These are phyloP conservation scores for Pomacea maculata DNA, from an alignment of 1,140 invertebrate genomes.

Conservation along the genomic window DNA sequence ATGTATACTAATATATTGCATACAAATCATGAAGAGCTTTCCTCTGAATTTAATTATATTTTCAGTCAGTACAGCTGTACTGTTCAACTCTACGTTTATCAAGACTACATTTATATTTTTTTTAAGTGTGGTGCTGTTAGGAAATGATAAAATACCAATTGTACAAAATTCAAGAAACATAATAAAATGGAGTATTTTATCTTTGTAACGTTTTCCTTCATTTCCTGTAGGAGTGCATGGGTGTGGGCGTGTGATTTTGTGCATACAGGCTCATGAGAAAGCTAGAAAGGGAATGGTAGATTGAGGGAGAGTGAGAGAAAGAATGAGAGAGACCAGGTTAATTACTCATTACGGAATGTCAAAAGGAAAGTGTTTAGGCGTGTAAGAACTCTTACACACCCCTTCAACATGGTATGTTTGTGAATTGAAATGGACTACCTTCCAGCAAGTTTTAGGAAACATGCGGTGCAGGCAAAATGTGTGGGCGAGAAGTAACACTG, in stretches of 20 bases:
- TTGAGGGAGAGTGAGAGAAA: conserved; percentile 6
- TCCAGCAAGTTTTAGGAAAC: too few relatives aligned
- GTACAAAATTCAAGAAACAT: neutral
- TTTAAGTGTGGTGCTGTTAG: neutral
- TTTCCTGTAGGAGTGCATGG: neutral
- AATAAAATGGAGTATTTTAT: neutral
- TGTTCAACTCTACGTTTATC: too few relatives aligned
- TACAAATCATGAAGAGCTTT: too few relatives aligned
- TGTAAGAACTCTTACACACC: neutral
- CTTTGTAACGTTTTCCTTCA: neutral
- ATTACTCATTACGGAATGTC: too few relatives aligned
- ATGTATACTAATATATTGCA: too few relatives aligned
- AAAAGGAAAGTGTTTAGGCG: neutral
- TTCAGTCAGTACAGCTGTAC: too few relatives aligned
- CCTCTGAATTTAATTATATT: too few relatives aligned
- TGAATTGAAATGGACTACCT: too few relatives aligned
- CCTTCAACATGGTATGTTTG: neutral
- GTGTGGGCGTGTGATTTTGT: neutral
- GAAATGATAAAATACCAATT: neutral
- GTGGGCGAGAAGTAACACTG: too few relatives aligned
- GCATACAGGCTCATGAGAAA: neutral
- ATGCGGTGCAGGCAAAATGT: too few relatives aligned
- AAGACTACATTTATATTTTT: too few relatives aligned
- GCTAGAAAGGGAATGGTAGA: neutral
- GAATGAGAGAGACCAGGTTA: neutral